Percentiles rank a stretch among this genome's conserved stretches.
Evolutionary conservation across 2,888 invertebrate genomes (phyloP).

Genomic region (Xestobium rufovillosum): DNA sequence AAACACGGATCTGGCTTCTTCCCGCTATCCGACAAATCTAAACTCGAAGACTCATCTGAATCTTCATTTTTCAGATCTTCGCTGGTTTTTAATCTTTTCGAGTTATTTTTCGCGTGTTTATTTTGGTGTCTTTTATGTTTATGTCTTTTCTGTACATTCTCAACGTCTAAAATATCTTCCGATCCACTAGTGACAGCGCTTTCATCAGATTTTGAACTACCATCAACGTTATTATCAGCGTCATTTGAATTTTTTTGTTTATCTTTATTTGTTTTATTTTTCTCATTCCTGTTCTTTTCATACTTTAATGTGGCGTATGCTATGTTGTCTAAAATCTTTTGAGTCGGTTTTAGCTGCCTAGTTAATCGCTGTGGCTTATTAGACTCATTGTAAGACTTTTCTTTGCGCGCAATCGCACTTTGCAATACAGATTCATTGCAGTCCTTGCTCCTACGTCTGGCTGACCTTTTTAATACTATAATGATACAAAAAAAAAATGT

Average conservation of each 20-base stretch:
- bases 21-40: slow-evolving; percentile 25
- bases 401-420: slow-evolving; percentile 64
- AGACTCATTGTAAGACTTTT: slow-evolving; percentile 57
- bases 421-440: slow-evolving; percentile 56
- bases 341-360: slow-evolving; percentile 58
- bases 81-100: slow-evolving; percentile 26
- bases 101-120: slow-evolving; percentile 21
- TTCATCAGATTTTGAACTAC: no score
- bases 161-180: slow-evolving; percentile 12
- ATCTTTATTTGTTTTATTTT: slow-evolving; percentile 14
- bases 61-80: slow-evolving; percentile 25
- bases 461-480: slow-evolving; percentile 56
- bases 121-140: slow-evolving; percentile 25
- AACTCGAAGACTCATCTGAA: slow-evolving; percentile 24
- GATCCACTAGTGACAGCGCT: slow-evolving; percentile 11
- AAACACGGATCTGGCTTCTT: slow-evolving; percentile 16
- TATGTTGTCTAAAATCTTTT: slow-evolving; percentile 59
- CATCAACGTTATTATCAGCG: not conserved
- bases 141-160: slow-evolving; percentile 19
- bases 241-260: not conserved
- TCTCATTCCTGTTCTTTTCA: slow-evolving; percentile 24
- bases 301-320: slow-evolving; percentile 39
- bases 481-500: no score
- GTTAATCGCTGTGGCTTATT: slow-evolving; percentile 44
- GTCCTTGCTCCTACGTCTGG: slow-evolving; percentile 57